Conservation (phyloP, 2,888 invertebrate species). For the Axea sp. region DNA sequence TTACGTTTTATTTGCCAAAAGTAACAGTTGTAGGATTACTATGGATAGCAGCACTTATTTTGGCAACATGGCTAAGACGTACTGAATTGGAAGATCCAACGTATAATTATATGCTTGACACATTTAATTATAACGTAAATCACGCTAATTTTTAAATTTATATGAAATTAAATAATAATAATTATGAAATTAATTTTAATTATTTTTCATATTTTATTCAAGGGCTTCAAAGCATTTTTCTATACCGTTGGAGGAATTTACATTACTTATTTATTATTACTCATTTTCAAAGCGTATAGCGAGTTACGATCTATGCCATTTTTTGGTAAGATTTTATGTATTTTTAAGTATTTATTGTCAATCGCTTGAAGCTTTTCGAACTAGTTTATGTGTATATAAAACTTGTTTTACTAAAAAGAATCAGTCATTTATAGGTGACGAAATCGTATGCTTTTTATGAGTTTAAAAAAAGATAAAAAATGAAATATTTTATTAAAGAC, state of each 20-base stretch:
- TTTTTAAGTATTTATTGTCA: too few species aligned
- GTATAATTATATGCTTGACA: conserved; percentile 92
- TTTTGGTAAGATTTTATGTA: conserved; percentile 97
- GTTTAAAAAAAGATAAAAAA: too few species aligned
- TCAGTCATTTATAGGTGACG: too few species aligned
- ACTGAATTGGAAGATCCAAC: conserved; percentile 94
- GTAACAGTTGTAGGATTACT: conserved; percentile 90
- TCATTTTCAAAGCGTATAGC: conserved; percentile 94
- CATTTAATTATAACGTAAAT: conserved; percentile 89
- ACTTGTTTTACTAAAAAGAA: too few species aligned
- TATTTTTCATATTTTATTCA: conserved; percentile 70
- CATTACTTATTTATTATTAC: conserved; percentile 89
- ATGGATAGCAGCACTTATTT: conserved; percentile 91
- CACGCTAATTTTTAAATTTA: conserved; percentile 2
- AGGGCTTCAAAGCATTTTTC: conserved; percentile 95
- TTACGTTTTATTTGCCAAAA: conserved; percentile 95
- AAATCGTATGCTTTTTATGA: too few species aligned
- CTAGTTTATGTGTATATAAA: too few species aligned
- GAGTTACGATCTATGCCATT: conserved; percentile 98
- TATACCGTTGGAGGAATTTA: conserved; percentile 91
- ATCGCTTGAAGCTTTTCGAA: too few species aligned
- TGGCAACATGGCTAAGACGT: conserved; percentile 94
- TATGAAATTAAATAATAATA: not conserved
- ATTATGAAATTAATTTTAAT: conserved; percentile 9
- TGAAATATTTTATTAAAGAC: too few species aligned